A percentile compares a stretch with the other conserved stretches of the same genome.
Conservation (phyloP, 1,140 invertebrate genomes). For the Cotesia glomerata region DNA sequence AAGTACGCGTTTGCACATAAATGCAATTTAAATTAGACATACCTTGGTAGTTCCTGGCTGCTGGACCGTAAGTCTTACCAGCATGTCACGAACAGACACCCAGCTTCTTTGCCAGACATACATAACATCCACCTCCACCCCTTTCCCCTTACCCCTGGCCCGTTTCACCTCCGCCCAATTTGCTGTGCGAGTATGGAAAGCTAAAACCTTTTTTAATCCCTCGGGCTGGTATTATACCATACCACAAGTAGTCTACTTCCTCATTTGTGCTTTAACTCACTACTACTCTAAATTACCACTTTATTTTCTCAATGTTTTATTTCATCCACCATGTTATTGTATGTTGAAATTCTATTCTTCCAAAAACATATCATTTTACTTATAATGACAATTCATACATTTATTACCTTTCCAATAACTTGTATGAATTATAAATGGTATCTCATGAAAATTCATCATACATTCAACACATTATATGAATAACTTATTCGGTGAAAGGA, state of each 20-base stretch:
- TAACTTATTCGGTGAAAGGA: too few species aligned
- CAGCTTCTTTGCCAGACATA: slow-evolving; percentile 30
- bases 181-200: not conserved
- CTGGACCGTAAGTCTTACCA: slow-evolving; percentile 42
- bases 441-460: too few species aligned
- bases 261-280: not conserved
- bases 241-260: not conserved
- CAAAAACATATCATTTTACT: too few species aligned
- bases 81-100: slow-evolving; percentile 41
- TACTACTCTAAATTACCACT: not conserved
- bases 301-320: not conserved
- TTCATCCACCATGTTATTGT: not conserved
- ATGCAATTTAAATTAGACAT: slow-evolving; percentile 51
- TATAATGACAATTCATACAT: too few species aligned
- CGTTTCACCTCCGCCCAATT: not conserved
- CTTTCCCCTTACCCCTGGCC: too few species aligned
- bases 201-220: slow-evolving; percentile 21
- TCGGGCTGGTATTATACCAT: not conserved
- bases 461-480: too few species aligned
- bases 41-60: slow-evolving; percentile 32
- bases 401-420: too few species aligned
- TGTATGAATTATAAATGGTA: too few species aligned
- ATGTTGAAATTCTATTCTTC: too few species aligned
- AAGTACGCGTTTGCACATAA: slow-evolving; percentile 23
- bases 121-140: not conserved